Conservation (phyloP, 2,888 invertebrate genomes). For the Agrochola circellaris region DNA sequence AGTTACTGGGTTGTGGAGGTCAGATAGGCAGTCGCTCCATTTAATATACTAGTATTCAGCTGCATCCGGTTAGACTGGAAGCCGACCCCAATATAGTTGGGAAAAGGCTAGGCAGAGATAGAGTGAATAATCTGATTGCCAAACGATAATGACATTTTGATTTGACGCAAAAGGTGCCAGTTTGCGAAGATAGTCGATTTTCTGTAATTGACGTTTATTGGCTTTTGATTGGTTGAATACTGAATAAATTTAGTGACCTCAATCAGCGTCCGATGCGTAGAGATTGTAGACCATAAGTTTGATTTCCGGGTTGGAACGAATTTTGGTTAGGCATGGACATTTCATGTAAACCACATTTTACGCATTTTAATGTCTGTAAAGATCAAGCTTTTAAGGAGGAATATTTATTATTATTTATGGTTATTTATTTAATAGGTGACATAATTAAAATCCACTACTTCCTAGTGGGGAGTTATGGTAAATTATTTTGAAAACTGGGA, state of each 20-base stretch:
- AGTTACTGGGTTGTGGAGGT: too few species aligned
- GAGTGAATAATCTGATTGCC: not conserved
- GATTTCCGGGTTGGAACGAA: not conserved
- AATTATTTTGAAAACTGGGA: not conserved
- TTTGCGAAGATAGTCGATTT: not conserved
- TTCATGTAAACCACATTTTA: not conserved
- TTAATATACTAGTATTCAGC: too few species aligned
- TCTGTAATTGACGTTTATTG: constrained; percentile 4
- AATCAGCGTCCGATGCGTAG: constrained; percentile 7
- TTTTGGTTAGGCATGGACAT: not conserved
- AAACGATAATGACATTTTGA: not conserved
- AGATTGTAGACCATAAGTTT: constrained; percentile 1
- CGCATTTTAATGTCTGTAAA: too few species aligned
- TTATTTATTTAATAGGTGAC: not conserved
- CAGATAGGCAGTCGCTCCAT: too few species aligned
- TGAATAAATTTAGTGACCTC: constrained; percentile 8
- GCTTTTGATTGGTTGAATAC: constrained; percentile 10
- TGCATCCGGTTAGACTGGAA: too few species aligned
- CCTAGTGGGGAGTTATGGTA: not conserved
- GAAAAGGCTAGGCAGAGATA: not conserved
- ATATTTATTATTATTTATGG: not conserved
- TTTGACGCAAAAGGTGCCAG: not conserved
- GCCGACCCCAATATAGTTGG: too few species aligned
- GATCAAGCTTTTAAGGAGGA: not conserved
- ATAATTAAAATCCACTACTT: not conserved